phyloP scores from a whole-genome alignment of 2,113 vertebrate genomes.

The Gorsachius goisagi region DNA sequence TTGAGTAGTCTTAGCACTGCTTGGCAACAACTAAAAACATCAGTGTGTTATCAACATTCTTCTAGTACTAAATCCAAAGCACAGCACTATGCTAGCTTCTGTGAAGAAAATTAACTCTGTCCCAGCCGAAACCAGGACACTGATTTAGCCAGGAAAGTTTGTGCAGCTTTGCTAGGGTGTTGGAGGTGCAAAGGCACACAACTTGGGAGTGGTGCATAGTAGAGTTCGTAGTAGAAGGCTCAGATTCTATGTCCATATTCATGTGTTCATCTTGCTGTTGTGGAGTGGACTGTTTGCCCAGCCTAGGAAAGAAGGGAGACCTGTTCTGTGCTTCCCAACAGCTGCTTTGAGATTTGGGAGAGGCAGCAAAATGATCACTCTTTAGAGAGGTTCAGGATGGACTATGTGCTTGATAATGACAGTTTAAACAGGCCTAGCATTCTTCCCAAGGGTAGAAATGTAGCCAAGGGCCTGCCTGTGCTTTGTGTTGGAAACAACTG shows the following conservation, averaged over 20 bases:
- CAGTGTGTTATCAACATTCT: no score
- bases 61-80: no score
- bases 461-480: background rate
- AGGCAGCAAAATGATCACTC: background rate
- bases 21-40: no score
- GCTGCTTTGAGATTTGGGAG: background rate
- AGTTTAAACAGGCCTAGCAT: background rate
- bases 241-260: background rate
- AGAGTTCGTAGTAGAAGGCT: fast-evolving
- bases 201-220: background rate
- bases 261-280: background rate
- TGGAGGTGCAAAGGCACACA: background rate
- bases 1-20: no score
- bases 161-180: background rate
- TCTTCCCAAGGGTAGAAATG: background rate
- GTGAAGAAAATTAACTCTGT: no score
- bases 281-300: background rate
- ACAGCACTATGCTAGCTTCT: no score
- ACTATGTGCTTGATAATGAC: background rate
- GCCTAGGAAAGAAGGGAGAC: background rate
- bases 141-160: background rate
- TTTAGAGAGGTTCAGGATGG: background rate
- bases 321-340: background rate
- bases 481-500: background rate
- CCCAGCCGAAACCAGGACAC: no score